A percentile compares a stretch with the other conserved stretches of the same genome.
Conservation (phyloP, 2,797 vertebrate species). For the Champsocephalus gunnari region DNA sequence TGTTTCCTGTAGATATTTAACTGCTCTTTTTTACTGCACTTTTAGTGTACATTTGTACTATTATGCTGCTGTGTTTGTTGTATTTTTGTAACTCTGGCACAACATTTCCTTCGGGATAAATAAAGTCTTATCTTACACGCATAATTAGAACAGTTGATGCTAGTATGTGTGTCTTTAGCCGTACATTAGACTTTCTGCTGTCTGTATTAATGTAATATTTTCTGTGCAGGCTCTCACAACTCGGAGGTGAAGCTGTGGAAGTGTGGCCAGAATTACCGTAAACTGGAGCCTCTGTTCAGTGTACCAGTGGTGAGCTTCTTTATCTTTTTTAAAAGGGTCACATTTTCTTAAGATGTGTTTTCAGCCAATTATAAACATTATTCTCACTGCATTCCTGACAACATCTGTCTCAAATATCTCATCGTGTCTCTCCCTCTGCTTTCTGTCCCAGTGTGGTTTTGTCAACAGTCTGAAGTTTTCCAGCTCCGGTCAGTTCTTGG, state of each 20-base stretch:
- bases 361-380: not conserved
- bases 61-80: too few species aligned
- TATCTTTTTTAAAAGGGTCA: not conserved
- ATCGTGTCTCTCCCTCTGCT: not conserved
- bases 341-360: not conserved
- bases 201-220: not conserved
- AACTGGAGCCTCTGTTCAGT: constrained; percentile 87
- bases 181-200: not conserved
- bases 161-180: not conserved
- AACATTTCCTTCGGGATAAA: too few species aligned
- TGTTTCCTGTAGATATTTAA: too few species aligned
- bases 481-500: constrained; percentile 90
- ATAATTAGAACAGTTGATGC: not conserved
- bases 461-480: constrained; percentile 97
- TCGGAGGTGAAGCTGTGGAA: constrained; percentile 91
- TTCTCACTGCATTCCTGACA: not conserved
- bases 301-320: constrained; percentile 90
- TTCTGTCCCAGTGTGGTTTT: constrained; percentile 89
- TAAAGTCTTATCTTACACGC: not conserved
- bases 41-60: too few species aligned
- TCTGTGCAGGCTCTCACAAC: constrained; percentile 90
- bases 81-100: too few species aligned
- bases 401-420: not conserved
- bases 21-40: too few species aligned
- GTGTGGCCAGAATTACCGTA: constrained; percentile 88